Evolutionary conservation across 2,797 vertebrate genomes (phyloP), one percentile per base, ranked within the genome.

Genomic region (Gephyroberyx darwinii): DNA sequence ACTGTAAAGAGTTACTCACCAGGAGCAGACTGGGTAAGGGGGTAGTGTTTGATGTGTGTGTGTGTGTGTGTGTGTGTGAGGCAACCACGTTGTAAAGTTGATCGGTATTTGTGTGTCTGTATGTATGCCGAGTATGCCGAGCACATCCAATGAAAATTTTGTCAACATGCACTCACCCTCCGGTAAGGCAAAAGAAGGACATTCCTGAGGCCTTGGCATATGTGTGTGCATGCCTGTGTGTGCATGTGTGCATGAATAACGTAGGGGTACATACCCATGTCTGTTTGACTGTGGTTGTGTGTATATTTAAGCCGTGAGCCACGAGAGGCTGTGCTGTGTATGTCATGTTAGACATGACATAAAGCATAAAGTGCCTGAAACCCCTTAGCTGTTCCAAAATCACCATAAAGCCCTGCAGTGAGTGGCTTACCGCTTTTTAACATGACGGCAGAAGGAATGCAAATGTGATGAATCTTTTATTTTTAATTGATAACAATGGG

Each of bases 1-100:
- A 53, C 76, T 81, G 76, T 53, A 68, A 82, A 72, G 70, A 84
- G 13, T 89, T 83, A 85, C 67, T 88, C 86, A 86, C 55, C 52
- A 56, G 37, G 39, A 82, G 73, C 79, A 89, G 84, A 80, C 55
- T 78, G 75, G 16, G 22, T 63, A 53, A 19, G 65, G 75, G 77
- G 74, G 70, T 33, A 5, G 33, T 22, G 20, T 78, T 54, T 64
- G 53, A 50, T 58, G 65, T 60, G 41, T 53, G 5, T 54, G 56
- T 60, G 48, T 35, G 47, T 63, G 39, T 14, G 4, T 43, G 12
- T 43, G 41, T 43, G 41, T 14, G 41, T 14, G 3, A 9, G 5
- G 8, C 5, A 37, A 37, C 8, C 8, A 0, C 35, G 8, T 8
- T 37, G 35, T 37, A 37, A 37, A 37, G 35, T 37, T 37, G 4